Conservation (phyloP, 2,113 vertebrate genomes). For the Regulus satrapa region DNA sequence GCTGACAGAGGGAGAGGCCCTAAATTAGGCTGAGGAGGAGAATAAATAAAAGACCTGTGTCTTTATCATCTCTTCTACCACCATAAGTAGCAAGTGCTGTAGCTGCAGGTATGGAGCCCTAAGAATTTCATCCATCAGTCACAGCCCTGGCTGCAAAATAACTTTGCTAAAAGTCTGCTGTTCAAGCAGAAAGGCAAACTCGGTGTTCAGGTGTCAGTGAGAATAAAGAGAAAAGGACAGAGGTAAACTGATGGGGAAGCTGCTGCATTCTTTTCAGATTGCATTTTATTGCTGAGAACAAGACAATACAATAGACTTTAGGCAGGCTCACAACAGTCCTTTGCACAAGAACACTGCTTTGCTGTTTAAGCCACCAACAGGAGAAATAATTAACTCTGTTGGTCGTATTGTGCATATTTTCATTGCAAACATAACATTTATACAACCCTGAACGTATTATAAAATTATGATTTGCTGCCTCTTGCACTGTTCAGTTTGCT, state of each 20-base stretch:
- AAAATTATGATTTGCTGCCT: not conserved
- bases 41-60: not conserved
- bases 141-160: not conserved
- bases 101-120: not conserved
- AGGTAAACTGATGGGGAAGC: not conserved
- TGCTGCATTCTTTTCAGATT: not conserved
- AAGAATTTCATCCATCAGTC: not conserved
- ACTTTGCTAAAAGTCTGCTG: not conserved
- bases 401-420: not conserved
- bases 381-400: not conserved
- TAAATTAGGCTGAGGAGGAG: not conserved
- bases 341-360: not conserved
- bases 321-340: not conserved
- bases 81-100: not conserved
- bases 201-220: not conserved
- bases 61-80: not conserved
- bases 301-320: not conserved
- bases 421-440: not conserved
- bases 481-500: not conserved
- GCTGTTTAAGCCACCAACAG: not conserved
- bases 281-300: not conserved
- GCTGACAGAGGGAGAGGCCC: not conserved
- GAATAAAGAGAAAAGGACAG: not conserved
- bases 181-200: not conserved
- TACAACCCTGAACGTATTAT: not conserved